Percentiles rank a stretch among this genome's conserved stretches.
Conservation (phyloP, 2,888 invertebrate genomes). For the Melieria omissa region DNA sequence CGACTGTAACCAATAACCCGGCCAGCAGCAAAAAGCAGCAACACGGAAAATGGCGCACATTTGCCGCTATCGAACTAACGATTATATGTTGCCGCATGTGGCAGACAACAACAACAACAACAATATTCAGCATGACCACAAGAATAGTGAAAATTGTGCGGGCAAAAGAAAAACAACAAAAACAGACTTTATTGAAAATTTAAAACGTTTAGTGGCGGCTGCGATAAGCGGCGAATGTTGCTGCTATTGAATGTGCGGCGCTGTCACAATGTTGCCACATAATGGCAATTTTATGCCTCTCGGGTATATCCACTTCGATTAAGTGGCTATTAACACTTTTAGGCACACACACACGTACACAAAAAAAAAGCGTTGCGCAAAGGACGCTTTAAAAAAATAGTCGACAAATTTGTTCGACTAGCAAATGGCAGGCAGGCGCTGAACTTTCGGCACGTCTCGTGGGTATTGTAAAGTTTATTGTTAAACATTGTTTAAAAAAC, state of each 20-base stretch:
- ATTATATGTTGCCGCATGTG: constrained; percentile 21
- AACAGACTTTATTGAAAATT: constrained; percentile 1
- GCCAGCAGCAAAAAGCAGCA: not conserved
- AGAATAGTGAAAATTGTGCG: constrained; percentile 12
- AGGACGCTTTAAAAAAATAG: too few relatives aligned
- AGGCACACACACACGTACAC: not conserved
- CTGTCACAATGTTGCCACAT: constrained; percentile 17
- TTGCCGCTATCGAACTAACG: constrained; percentile 22
- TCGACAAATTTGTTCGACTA: too few relatives aligned
- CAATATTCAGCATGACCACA: not conserved
- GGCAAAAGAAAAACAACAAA: not conserved
- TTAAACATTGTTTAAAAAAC: too few relatives aligned
- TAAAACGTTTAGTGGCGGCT: constrained; percentile 27
- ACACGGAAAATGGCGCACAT: not conserved
- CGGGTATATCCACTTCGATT: constrained; percentile 15
- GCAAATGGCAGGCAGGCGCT: too few relatives aligned
- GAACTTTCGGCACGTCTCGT: too few relatives aligned
- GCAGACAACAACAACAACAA: not conserved
- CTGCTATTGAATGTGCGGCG: too few relatives aligned
- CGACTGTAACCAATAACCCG: not conserved
- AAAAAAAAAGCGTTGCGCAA: too few relatives aligned
- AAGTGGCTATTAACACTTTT: constrained; percentile 24
- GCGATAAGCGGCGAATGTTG: constrained; percentile 12
- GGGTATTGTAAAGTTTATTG: too few relatives aligned
- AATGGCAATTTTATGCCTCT: constrained; percentile 11